Evolutionary conservation across 1,140 invertebrate genomes (phyloP), one percentile per base, ranked within the genome.

Genomic region (Globodera rostochiensis): DNA sequence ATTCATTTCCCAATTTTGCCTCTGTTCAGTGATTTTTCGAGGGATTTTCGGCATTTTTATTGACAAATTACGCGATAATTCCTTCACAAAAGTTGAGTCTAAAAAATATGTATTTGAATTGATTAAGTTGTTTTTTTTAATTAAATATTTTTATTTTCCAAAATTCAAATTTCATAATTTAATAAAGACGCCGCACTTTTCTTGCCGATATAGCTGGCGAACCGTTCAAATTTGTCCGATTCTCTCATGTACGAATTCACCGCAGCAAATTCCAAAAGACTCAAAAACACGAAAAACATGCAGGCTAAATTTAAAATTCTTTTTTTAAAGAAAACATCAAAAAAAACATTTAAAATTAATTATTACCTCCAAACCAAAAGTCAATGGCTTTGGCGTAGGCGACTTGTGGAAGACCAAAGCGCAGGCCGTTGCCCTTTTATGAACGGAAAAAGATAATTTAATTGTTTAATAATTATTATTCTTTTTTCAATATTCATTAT

Each of bases 211-310:
- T 77, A 81, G 47, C 69, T 86, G 11, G 87, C 82, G 73, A 88
- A 80, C 11, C 85, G 80, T 75, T 88, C 87, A 75, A 83, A 88
- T 74, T 88, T 88, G 36, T 89, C 87, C 21, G 87, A 80, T 70
- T 87, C 82, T 36, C 87, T 70, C 87, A 88, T 88, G 78, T 88
- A 89, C 73, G 83, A 85, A 84, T 88, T 88, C 13, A 88, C 86
- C 45, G 85, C 79, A 25, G 87, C 87, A 77, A 87, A 88, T 77
- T 88, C 87, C 60, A 88, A 79, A 21, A 88, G 84, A 70, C 81
- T 84, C 57, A 87, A 75, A 49, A 88, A 88, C 46, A 88, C 87
- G 79, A 89, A 88, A 45, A 88, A 82, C 87, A 88, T 88, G 70
- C 87, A 88, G 15, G 82, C 87, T 84, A 69, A 82, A 85, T 25